These are phyloP conservation scores for Tachina lurida DNA, from an alignment of 2,888 invertebrate genomes.

Conservation along the genomic window DNA sequence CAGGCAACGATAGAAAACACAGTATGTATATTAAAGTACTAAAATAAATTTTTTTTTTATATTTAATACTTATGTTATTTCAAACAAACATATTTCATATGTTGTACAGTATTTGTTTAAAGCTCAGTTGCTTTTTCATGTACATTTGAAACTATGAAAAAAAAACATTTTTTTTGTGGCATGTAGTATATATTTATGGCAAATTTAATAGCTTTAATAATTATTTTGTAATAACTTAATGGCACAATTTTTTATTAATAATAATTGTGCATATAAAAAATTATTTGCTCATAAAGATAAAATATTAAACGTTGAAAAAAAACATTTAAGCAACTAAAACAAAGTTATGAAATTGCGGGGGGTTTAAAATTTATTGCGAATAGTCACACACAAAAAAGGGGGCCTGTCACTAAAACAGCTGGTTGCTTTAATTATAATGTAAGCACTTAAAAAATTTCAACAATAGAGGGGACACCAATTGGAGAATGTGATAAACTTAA, in stretches of 20 bases:
- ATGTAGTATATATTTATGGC: conserved; percentile 57
- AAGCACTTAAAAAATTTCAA: conserved; percentile 23
- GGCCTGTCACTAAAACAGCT: conserved; percentile 65
- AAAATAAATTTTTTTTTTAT: no score
- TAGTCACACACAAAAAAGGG: conserved; percentile 41
- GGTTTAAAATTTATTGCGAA: conserved; percentile 50
- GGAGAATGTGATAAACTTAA: not conserved
- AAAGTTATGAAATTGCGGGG: conserved; percentile 42
- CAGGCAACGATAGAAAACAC: no score
- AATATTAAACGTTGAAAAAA: conserved; percentile 13
- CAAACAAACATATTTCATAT: not conserved
- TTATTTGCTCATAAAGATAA: conserved; percentile 55
- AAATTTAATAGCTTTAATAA: conserved; percentile 49
- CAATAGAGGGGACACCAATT: not conserved
- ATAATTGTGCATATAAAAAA: conserved; percentile 59
- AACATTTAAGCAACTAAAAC: conserved; percentile 35
- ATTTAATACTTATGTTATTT: no score
- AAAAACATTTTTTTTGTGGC: conserved; percentile 19
- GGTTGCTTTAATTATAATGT: conserved; percentile 55
- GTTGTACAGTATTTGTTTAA: not conserved
- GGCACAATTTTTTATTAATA: conserved; percentile 58
- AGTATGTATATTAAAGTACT: no score
- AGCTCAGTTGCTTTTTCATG: not conserved
- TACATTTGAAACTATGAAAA: not conserved
- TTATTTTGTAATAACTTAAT: conserved; percentile 66